phyloP scores from a whole-genome alignment of 2,888 invertebrate genomes.

The Argyra leucocephala region DNA sequence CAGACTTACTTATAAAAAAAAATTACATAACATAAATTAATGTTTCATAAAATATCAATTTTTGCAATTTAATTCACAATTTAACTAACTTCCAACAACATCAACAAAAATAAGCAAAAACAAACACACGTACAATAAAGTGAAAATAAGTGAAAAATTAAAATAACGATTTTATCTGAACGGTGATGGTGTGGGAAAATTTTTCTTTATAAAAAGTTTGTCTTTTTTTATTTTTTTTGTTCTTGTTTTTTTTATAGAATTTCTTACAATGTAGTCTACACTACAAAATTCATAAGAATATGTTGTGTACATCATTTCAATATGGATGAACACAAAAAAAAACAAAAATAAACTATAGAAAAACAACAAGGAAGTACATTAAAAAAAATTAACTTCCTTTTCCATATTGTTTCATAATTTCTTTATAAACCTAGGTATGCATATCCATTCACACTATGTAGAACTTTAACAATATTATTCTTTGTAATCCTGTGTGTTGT shows the following conservation, averaged over 20 bases:
- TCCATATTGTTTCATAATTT: neutral
- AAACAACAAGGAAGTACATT: neutral
- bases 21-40: neutral
- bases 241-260: no score
- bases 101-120: neutral
- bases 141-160: slow-evolving; percentile 3
- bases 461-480: no score
- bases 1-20: neutral
- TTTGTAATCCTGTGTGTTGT: no score
- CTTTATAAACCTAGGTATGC: no score
- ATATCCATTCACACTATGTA: no score
- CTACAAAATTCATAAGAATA: no score
- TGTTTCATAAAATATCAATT: neutral
- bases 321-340: neutral
- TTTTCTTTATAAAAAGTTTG: no score
- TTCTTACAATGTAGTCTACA: no score
- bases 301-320: neutral
- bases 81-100: neutral
- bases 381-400: neutral
- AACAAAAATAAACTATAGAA: neutral
- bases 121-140: neutral
- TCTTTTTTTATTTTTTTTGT: no score
- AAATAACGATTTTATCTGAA: neutral
- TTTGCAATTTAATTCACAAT: slow-evolving; percentile 6
- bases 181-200: no score